A percentile compares a stretch with the other conserved stretches of the same genome.
Conservation (phyloP, 2,113 vertebrate species). For the Psittacula cyanocephala region DNA sequence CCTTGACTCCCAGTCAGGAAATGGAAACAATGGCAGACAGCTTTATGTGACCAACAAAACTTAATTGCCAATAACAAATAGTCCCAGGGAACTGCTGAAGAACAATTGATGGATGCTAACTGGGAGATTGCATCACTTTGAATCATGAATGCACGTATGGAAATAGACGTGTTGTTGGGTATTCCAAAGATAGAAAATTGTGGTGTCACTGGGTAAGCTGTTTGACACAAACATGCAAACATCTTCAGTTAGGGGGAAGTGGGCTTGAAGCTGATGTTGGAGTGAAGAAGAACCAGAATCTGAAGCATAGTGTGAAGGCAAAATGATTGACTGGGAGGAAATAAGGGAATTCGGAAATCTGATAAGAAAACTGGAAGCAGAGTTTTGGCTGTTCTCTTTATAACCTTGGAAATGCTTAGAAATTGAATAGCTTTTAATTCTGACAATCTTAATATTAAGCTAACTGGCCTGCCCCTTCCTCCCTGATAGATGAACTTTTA, state of each 20-base stretch:
- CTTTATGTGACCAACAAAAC: not conserved
- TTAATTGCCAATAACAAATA: not conserved
- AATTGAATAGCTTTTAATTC: not conserved
- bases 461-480: not conserved
- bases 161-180: not conserved
- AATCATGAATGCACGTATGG: not conserved
- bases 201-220: not conserved
- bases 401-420: not conserved
- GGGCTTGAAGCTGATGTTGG: not conserved
- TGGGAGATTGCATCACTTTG: slow-evolving; percentile 20
- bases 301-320: not conserved
- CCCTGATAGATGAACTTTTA: not conserved
- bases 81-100: not conserved
- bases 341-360: not conserved
- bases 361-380: not conserved
- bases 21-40: slow-evolving; percentile 44
- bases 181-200: not conserved
- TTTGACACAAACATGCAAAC: not conserved
- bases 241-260: not conserved
- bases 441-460: not conserved
- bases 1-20: slow-evolving; percentile 32
- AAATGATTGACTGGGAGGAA: not conserved
- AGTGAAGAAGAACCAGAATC: not conserved
- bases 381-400: not conserved
- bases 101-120: slow-evolving; percentile 61